These are phyloP conservation scores for Panopea generosa DNA, from an alignment of 2,888 invertebrate species.

Conservation along the genomic window DNA sequence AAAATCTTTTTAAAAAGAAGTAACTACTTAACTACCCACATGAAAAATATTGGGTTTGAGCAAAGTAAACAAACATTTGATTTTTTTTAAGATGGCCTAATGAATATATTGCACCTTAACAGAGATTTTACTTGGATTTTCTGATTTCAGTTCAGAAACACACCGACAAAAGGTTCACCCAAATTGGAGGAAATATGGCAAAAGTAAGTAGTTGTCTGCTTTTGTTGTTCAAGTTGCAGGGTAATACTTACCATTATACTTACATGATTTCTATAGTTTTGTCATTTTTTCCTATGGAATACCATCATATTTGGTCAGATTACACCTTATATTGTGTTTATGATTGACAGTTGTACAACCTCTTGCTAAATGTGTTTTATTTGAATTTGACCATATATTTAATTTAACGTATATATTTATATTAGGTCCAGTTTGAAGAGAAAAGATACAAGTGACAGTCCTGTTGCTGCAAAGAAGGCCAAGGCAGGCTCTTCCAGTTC, in stretches of 20 bases:
- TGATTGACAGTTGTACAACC: too few species aligned
- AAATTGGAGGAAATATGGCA: slow-evolving; percentile 62
- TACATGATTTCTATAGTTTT: not conserved
- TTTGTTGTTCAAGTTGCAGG: too few species aligned
- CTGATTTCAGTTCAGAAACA: slow-evolving; percentile 48
- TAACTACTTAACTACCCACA: not conserved
- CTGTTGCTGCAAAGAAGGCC: slow-evolving; percentile 41
- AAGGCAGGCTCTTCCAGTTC: slow-evolving; percentile 39
- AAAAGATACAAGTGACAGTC: slow-evolving; percentile 24
- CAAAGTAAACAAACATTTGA: too few species aligned
- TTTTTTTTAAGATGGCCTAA: too few species aligned
- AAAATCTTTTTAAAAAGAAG: not conserved
- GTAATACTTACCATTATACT: too few species aligned
- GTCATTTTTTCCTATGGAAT: too few species aligned
- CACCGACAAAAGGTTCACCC: slow-evolving; percentile 51
- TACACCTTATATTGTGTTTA: too few species aligned
- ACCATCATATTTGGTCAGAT: too few species aligned
- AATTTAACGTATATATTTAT: not conserved
- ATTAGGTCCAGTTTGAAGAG: slow-evolving; percentile 39
- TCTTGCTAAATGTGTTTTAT: too few species aligned
- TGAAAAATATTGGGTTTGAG: not conserved
- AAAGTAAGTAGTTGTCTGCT: slow-evolving; percentile 30
- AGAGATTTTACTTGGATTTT: not conserved
- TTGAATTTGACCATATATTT: not conserved
- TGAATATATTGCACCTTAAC: too few species aligned